A percentile compares a stretch with the other conserved stretches of the same genome.
Conservation (phyloP, 2,113 vertebrate species). For the Actinemys pallida region DNA sequence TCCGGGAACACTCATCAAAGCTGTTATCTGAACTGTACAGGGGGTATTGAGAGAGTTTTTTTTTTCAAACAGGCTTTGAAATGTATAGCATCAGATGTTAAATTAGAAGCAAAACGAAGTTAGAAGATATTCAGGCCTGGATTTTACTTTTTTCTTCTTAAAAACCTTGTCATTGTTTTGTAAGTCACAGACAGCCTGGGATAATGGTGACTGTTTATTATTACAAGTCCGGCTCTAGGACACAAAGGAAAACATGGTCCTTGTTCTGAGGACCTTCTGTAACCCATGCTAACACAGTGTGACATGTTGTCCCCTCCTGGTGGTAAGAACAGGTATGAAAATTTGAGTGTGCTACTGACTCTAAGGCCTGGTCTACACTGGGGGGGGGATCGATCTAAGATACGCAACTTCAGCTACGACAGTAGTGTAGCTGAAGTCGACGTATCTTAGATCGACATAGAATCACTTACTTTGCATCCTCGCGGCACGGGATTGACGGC, state of each 20-base stretch:
- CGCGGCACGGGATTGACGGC: too few relatives aligned
- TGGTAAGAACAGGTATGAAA: not conserved
- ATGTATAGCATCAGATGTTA: not conserved
- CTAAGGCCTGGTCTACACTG: not conserved
- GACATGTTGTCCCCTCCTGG: not conserved
- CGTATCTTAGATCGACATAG: too few relatives aligned
- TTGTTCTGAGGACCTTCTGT: too few relatives aligned
- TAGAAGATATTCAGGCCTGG: not conserved
- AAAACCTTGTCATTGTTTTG: not conserved
- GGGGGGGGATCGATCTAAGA: too few relatives aligned
- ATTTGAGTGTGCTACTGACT: not conserved
- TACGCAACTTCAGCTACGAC: too few relatives aligned
- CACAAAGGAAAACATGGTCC: fast-evolving
- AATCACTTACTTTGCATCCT: too few relatives aligned
- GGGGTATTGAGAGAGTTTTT: not conserved
- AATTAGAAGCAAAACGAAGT: not conserved
- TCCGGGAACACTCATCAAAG: not conserved
- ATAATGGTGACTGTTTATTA: not conserved
- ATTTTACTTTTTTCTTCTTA: not conserved
- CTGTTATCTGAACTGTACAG: slow-evolving; percentile 27
- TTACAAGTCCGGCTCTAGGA: not conserved
- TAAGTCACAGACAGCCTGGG: not conserved
- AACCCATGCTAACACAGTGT: not conserved
- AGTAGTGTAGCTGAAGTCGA: too few relatives aligned
- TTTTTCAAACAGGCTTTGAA: not conserved